These are phyloP conservation scores for Varroa destructor DNA, from an alignment of 1,140 invertebrate species.

Conservation along the genomic window DNA sequence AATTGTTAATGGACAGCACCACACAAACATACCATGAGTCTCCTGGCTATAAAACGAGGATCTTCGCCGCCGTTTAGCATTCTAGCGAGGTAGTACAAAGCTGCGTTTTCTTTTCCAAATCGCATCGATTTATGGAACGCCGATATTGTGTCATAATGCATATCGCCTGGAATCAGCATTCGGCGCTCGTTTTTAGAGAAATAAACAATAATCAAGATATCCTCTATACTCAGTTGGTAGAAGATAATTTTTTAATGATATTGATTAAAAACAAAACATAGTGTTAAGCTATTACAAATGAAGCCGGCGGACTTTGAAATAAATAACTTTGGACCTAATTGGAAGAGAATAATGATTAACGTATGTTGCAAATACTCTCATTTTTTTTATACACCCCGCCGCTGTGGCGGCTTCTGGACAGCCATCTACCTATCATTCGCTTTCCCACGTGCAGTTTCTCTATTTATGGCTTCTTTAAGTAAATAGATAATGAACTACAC, in stretches of 20 bases:
- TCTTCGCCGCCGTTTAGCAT: slow-evolving; percentile 69
- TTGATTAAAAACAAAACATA: slow-evolving; percentile 22
- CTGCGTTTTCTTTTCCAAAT: slow-evolving; percentile 62
- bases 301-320: no score
- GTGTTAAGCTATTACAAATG: no score
- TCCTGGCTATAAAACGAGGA: slow-evolving; percentile 61
- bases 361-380: no score
- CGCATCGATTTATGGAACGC: slow-evolving; percentile 72
- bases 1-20: no score
- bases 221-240: background rate
- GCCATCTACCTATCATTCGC: no score
- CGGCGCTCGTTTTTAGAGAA: background rate
- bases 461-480: no score
- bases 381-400: no score
- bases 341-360: no score
- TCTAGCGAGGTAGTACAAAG: slow-evolving; percentile 65
- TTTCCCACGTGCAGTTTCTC: no score
- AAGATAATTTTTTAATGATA: slow-evolving; percentile 2
- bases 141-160: slow-evolving; percentile 69
- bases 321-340: no score
- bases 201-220: background rate
- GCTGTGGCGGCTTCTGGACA: no score
- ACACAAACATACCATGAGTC: slow-evolving; percentile 47
- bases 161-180: slow-evolving; percentile 46
- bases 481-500: no score